Evolutionary conservation across 2,797 vertebrate genomes (phyloP).

Genomic region (Micrastur ruficollis): DNA sequence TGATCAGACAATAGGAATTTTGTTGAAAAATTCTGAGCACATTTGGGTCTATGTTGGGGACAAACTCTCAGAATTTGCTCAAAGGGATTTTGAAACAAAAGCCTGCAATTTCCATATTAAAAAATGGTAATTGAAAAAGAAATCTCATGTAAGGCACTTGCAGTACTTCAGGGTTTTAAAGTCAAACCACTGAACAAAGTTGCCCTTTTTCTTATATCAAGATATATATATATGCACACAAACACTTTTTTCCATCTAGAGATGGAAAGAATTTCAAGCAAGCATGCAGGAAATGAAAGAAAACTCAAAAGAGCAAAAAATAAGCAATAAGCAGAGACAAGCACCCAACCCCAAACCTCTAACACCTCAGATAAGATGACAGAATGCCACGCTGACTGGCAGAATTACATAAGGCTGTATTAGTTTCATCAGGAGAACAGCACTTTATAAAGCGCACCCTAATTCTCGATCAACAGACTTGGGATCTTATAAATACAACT

Average conservation of each 20-base stretch:
- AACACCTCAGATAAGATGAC: not conserved
- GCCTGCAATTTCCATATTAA: not conserved
- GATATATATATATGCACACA: not conserved
- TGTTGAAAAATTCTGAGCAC: not conserved
- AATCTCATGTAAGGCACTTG: not conserved
- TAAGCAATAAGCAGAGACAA: not conserved
- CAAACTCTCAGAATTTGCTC: not conserved
- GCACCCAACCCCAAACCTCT: not conserved
- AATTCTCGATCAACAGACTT: accelerated
- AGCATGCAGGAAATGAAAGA: not conserved
- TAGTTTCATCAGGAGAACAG: not conserved
- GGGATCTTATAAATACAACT: not conserved
- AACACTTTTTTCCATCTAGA: not conserved
- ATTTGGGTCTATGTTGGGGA: not conserved
- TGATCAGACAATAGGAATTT: not conserved
- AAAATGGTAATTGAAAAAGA: not conserved
- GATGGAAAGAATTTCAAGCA: not conserved
- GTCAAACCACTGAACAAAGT: not conserved
- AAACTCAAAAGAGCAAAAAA: not conserved
- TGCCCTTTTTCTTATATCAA: not conserved
- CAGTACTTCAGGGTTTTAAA: not conserved
- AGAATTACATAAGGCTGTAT: not conserved
- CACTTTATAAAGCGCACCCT: not conserved
- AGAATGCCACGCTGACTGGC: not conserved
- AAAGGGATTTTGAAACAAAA: not conserved